Percentiles rank a stretch among this genome's conserved stretches.
Evolutionary conservation across 1,140 invertebrate genomes (phyloP).

Genomic region (Coptotermes formosanus): DNA sequence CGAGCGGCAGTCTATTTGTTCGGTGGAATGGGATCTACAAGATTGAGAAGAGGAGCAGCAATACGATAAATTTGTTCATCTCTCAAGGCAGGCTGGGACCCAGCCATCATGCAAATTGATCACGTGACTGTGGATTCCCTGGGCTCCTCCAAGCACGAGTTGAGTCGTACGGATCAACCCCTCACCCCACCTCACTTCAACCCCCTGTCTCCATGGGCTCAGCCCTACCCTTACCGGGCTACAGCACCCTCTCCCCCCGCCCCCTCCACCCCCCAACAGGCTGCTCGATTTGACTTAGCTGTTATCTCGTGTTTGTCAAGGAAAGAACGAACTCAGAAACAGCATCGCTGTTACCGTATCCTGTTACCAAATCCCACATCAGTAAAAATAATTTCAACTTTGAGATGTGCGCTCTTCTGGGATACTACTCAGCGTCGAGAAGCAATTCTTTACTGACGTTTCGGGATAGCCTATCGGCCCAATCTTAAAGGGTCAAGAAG

Average conservation of each 20-base stretch:
- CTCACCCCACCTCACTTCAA: background rate
- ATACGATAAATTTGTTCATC: conserved; percentile 14
- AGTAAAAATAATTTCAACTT: background rate
- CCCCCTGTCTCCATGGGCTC: background rate
- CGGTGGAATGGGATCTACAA: background rate
- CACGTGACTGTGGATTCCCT: conserved; percentile 16
- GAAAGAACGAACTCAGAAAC: background rate
- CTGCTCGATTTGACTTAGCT: conserved; percentile 14
- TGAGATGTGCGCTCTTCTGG: too few species aligned
- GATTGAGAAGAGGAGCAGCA: conserved; percentile 6
- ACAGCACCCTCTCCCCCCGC: background rate
- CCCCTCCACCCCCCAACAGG: background rate
- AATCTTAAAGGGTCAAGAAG: too few species aligned
- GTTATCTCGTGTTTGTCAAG: too few species aligned
- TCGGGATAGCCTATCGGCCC: too few species aligned
- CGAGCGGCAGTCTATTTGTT: background rate
- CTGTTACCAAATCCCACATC: background rate
- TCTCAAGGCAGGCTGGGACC: background rate
- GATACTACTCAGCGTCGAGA: too few species aligned
- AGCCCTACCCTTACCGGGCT: too few species aligned
- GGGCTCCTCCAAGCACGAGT: conserved; percentile 15
- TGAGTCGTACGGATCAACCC: background rate
- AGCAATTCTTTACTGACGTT: too few species aligned
- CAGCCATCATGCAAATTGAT: conserved; percentile 18
- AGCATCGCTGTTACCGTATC: background rate